phyloP scores from a whole-genome alignment of 2,113 vertebrate species.

The Thamnaconus septentrionalis region DNA sequence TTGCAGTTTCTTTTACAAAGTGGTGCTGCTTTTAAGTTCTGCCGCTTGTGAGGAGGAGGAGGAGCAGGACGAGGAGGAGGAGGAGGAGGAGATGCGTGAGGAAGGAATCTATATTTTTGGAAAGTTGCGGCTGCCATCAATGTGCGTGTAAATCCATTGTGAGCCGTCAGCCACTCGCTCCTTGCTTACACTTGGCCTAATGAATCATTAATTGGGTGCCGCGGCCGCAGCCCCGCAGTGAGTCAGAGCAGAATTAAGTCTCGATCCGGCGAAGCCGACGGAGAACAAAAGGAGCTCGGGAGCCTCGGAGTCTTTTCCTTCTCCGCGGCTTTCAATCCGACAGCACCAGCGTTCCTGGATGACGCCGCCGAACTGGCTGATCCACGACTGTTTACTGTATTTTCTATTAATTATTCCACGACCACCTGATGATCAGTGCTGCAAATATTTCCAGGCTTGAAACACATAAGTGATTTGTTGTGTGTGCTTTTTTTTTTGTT shows the following conservation, averaged over 20 bases:
- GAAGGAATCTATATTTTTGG: conserved; percentile 31
- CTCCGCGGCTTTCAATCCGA: conserved; percentile 33
- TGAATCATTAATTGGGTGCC: conserved; percentile 74
- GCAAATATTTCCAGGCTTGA: conserved; percentile 26
- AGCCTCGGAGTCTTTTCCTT: conserved; percentile 1
- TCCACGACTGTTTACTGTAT: conserved; percentile 34
- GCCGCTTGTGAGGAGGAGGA: not conserved
- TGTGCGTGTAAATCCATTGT: conserved; percentile 65
- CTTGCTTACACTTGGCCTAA: conserved; percentile 72
- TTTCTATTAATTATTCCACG: conserved; percentile 35
- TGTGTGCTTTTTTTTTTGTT: no score
- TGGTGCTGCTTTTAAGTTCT: conserved; percentile 10
- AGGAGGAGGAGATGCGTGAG: not conserved
- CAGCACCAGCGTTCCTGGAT: not conserved
- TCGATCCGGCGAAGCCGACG: conserved; percentile 48
- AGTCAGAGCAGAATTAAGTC: conserved; percentile 60
- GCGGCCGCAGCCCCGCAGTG: conserved; percentile 62
- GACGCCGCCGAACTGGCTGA: conserved; percentile 12
- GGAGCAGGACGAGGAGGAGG: no score
- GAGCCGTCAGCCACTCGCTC: conserved; percentile 48
- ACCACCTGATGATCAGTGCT: conserved; percentile 12
- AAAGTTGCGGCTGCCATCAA: conserved; percentile 55
- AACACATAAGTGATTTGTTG: conserved; percentile 3
- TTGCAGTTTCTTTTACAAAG: conserved; percentile 9
- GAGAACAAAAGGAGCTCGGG: conserved; percentile 23